These are phyloP conservation scores for Onthophagus taurus DNA, from an alignment of 1,140 invertebrate genomes.

Conservation along the genomic window DNA sequence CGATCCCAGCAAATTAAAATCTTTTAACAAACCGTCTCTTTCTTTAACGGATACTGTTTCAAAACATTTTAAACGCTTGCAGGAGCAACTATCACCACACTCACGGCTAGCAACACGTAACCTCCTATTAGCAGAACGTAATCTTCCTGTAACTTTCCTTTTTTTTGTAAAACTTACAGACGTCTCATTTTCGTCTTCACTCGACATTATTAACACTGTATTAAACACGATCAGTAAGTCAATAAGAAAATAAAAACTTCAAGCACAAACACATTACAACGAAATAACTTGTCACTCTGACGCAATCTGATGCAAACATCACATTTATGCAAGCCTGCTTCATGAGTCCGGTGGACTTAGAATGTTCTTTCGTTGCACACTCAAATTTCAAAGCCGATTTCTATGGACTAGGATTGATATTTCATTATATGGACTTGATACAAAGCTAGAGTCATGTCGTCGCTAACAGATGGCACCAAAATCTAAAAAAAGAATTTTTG, in stretches of 20 bases:
- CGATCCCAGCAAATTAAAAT: constrained; percentile 10
- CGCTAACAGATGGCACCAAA: background rate
- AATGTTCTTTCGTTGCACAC: background rate
- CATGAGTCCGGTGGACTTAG: background rate
- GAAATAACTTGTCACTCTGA: constrained; percentile 6
- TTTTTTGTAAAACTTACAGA: background rate
- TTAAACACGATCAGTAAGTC: constrained; percentile 1
- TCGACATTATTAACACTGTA: constrained; percentile 2
- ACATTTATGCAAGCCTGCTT: constrained; percentile 2
- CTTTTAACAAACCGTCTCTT: constrained; percentile 6
- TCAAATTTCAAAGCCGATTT: too few relatives aligned
- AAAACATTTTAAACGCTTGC: constrained; percentile 1
- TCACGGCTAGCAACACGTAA: constrained; percentile 2
- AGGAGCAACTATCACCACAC: too few relatives aligned
- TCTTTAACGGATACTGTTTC: constrained; percentile 8
- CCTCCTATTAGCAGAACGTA: constrained; percentile 3
- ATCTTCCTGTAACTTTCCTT: constrained; percentile 1
- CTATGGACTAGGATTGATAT: background rate
- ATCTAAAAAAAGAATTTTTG: background rate
- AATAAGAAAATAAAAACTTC: constrained; percentile 7
- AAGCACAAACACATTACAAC: constrained; percentile 7
- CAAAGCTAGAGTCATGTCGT: background rate
- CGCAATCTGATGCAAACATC: background rate
- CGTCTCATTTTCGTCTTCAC: constrained; percentile 9
- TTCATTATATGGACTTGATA: background rate